Percentiles rank a stretch among this genome's conserved stretches.
phyloP scores from a whole-genome alignment of 2,797 vertebrate species.

The Aplochiton taeniatus region DNA sequence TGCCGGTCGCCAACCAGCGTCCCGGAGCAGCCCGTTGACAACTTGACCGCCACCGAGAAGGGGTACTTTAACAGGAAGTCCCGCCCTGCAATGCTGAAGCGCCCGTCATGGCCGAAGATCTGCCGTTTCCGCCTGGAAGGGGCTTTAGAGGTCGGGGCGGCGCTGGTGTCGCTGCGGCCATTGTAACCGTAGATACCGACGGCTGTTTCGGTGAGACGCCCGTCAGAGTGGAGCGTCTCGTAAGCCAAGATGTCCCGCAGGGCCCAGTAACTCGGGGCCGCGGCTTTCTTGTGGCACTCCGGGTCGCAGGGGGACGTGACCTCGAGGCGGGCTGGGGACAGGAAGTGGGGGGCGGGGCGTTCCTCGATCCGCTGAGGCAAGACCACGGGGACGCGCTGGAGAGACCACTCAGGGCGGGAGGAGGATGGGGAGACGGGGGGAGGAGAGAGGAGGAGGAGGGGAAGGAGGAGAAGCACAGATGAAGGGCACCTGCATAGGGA shows the following conservation, averaged over 20 bases:
- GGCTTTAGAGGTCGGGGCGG: slow-evolving; percentile 44
- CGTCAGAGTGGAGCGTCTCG: slow-evolving; percentile 88
- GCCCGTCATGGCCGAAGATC: slow-evolving; percentile 93
- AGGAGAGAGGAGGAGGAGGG: slow-evolving; percentile 72
- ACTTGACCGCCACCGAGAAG: slow-evolving; percentile 93
- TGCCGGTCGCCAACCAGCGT: slow-evolving; percentile 92
- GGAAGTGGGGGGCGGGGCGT: slow-evolving; percentile 82
- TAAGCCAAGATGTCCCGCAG: slow-evolving; percentile 86
- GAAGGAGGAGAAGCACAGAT: slow-evolving; percentile 32
- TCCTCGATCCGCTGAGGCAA: slow-evolving; percentile 82
- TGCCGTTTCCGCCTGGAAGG: slow-evolving; percentile 85
- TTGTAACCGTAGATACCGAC: slow-evolving; percentile 88
- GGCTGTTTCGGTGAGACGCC: slow-evolving; percentile 86
- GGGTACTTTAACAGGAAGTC: slow-evolving; percentile 92
- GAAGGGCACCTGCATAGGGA: slow-evolving; percentile 68
- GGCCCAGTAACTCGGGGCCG: slow-evolving; percentile 84
- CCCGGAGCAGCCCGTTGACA: slow-evolving; percentile 95
- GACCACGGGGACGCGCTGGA: slow-evolving; percentile 88
- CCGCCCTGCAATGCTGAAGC: slow-evolving; percentile 93
- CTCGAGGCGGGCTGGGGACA: slow-evolving; percentile 81
- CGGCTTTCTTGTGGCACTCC: slow-evolving; percentile 86
- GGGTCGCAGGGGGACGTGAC: slow-evolving; percentile 87
- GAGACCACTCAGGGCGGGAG: slow-evolving; percentile 83
- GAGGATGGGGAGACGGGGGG: slow-evolving; percentile 59
- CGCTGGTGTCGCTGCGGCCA: slow-evolving; percentile 23